Evolutionary conservation across 2,113 vertebrate species (phyloP).

Genomic region (Platysternon megacephalum): DNA sequence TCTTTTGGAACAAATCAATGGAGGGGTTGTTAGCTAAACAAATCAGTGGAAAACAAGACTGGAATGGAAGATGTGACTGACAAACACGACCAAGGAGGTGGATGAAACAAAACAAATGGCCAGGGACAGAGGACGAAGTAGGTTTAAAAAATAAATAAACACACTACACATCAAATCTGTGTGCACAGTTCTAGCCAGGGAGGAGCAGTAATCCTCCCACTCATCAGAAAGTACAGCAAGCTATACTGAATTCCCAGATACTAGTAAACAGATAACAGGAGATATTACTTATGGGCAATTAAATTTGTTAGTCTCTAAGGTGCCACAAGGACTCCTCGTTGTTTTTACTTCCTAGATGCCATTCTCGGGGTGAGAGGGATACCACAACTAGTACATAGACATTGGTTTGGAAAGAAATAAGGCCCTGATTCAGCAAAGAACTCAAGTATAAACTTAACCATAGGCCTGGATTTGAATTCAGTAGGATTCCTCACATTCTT

Average conservation of each 20-base stretch:
- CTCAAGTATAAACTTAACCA: not conserved
- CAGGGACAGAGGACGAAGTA: not conserved
- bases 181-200: not conserved
- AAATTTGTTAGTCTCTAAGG: too few species aligned
- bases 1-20: slow-evolving; percentile 5
- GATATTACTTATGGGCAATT: not conserved
- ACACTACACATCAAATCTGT: not conserved
- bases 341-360: not conserved
- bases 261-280: not conserved
- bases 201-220: not conserved
- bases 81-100: not conserved
- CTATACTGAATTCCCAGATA: not conserved
- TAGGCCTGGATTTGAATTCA: slow-evolving; percentile 4
- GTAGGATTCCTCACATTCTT: not conserved
- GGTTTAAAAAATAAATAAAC: slow-evolving; percentile 1
- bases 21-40: slow-evolving; percentile 42
- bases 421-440: not conserved
- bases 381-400: not conserved
- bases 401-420: not conserved
- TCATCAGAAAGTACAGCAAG: not conserved
- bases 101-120: not conserved
- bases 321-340: too few species aligned
- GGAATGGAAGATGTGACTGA: not conserved
- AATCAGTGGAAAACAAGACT: not conserved
- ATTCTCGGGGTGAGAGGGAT: not conserved